Base-by-base conservation (phyloP, 2,113 vertebrate species). In the Myiagra hebetior region DNA sequence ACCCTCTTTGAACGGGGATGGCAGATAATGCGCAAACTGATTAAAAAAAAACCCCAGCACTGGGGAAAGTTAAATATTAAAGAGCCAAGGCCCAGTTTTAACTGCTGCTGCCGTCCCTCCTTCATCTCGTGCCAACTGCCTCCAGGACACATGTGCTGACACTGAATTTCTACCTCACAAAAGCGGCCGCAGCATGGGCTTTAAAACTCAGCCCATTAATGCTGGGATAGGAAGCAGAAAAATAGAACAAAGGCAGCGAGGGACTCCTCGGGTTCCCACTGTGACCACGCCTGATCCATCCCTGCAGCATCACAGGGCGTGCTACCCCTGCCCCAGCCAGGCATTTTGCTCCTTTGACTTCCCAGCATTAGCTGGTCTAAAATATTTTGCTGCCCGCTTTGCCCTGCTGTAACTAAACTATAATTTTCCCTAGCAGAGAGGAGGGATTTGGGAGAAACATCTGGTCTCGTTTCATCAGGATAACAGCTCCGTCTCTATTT, bases 391-490 rank as follows among this genome's bases (percentile, higher is more conserved):
- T 84, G 80, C 87, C 92, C 42, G 69, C 92, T 92, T 95, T 49
- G 65, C 72, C 62, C 73, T 60, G 95, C 95, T 97, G 94, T 93
- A 96, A 96, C 65, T 93, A 96, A 97, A 96, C 94, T 96, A 47
- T 94, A 85, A 84, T 97, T 96, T 94, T 85, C 95, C 20, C 88
- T 77, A 89, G 79, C 31, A 20, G 94, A 93, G 96, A 87, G 94
- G 94, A 96, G 92, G 96, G 96, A 97, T 97, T 97, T 96, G 39
- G n/a, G 92, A 97, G 96, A 96, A 98, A 98, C 97, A 98, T 98
- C 98, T 98, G 97, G 97, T 97, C 96, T 95, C 81, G 30, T 97
- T 95, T 97, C 97, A 94, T 97, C 97, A 95, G 97, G 91, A 87
- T 94, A 96, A 86, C 94, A 97, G 96, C 94, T 96, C 93, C 2